A percentile compares a stretch with the other conserved stretches of the same genome.
Conservation (phyloP, 2,113 vertebrate genomes). For the Callorhinus ursinus region DNA sequence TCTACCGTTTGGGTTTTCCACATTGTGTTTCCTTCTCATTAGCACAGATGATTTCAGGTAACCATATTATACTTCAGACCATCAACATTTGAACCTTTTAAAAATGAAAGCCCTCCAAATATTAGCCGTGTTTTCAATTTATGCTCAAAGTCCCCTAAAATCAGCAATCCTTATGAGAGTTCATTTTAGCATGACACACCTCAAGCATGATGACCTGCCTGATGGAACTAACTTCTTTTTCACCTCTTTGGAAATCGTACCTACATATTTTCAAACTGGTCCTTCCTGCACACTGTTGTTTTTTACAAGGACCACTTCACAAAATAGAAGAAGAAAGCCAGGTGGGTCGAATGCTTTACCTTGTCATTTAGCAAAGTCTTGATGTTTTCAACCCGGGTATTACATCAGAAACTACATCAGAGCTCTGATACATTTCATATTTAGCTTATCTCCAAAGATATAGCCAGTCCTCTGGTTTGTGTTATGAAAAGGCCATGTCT, state of each 20-base stretch:
- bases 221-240: neutral
- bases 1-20: constrained; percentile 75
- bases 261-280: constrained; percentile 52
- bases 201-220: neutral
- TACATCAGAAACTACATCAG: constrained; percentile 61
- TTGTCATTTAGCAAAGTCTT: constrained; percentile 50
- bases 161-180: neutral
- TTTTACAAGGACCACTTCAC: constrained; percentile 65
- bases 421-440: constrained; percentile 75
- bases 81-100: neutral
- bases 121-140: neutral
- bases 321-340: constrained; percentile 76
- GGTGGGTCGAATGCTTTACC: constrained; percentile 75
- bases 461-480: neutral
- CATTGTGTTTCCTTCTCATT: constrained; percentile 1
- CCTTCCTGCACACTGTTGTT: constrained; percentile 44
- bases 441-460: constrained; percentile 74
- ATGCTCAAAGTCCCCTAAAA: neutral
- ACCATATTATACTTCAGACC: neutral
- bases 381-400: constrained; percentile 28
- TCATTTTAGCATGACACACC: neutral
- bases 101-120: constrained; percentile 23
- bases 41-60: constrained; percentile 59
- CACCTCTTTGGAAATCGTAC: constrained; percentile 57
- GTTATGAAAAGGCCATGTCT: constrained; percentile 45